phyloP scores from a whole-genome alignment of 2,113 vertebrate species.

The Ophiodon elongatus region DNA sequence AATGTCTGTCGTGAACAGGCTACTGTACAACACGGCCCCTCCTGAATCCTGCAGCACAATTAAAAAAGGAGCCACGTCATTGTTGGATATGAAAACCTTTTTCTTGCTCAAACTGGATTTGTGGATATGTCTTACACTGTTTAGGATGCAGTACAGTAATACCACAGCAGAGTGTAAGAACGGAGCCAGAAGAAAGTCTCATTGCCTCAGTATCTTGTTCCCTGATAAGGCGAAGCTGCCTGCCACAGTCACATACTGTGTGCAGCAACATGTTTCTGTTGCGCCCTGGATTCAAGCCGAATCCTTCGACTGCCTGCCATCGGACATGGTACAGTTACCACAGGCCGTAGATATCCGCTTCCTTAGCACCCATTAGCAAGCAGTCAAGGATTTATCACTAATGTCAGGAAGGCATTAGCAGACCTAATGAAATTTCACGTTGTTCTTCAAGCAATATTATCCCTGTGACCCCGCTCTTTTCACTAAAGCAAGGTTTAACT shows the following conservation, averaged over 20 bases:
- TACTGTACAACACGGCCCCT: slow-evolving; percentile 35
- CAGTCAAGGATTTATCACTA: slow-evolving; percentile 76
- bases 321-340: slow-evolving; percentile 62
- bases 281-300: slow-evolving; percentile 48
- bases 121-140: slow-evolving; percentile 23
- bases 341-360: slow-evolving; percentile 62
- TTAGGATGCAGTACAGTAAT: slow-evolving; percentile 19
- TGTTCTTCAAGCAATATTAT: slow-evolving; percentile 78
- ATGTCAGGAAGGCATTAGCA: slow-evolving; percentile 77
- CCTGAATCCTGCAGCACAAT: slow-evolving; percentile 38
- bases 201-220: slow-evolving; percentile 48
- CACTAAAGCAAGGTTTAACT: slow-evolving; percentile 71
- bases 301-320: slow-evolving; percentile 51
- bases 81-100: slow-evolving; percentile 3
- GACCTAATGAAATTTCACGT: slow-evolving; percentile 81
- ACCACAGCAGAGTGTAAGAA: slow-evolving; percentile 15
- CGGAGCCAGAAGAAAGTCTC: slow-evolving; percentile 27
- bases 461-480: slow-evolving; percentile 68
- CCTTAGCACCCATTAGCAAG: slow-evolving; percentile 72
- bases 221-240: slow-evolving; percentile 49
- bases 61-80: slow-evolving; percentile 7
- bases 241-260: slow-evolving; percentile 33
- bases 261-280: slow-evolving; percentile 55
- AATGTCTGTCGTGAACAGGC: slow-evolving; percentile 66
- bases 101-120: slow-evolving; percentile 12